phyloP scores from a whole-genome alignment of 2,113 vertebrate genomes.

The Silurus asotus region DNA sequence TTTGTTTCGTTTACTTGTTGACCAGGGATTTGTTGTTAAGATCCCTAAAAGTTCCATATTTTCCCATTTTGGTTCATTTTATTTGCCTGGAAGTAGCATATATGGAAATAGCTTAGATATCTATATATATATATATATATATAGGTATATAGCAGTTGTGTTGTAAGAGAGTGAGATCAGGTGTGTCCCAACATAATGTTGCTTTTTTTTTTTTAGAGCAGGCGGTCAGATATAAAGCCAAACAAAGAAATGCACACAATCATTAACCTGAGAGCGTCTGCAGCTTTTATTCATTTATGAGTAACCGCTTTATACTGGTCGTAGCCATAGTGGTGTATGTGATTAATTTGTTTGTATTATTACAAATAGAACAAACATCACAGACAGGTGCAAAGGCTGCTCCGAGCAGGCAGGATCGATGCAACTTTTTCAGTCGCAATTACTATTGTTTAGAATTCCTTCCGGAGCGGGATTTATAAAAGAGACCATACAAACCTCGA shows the following conservation, averaged over 20 bases:
- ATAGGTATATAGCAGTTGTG: slow-evolving; percentile 7
- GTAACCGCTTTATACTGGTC: background rate
- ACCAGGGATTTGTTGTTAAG: no score
- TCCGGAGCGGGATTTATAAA: background rate
- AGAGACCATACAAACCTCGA: no score
- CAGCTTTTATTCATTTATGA: background rate
- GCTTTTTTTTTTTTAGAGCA: background rate
- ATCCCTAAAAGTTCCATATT: no score
- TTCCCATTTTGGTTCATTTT: no score
- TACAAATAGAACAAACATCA: background rate
- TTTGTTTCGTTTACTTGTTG: no score
- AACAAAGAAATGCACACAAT: no score
- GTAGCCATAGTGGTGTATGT: background rate
- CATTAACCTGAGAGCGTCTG: background rate
- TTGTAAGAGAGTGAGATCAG: background rate
- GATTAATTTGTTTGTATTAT: background rate
- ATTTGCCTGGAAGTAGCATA: background rate
- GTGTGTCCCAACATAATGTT: background rate
- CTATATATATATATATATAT: background rate
- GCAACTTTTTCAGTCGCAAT: background rate
- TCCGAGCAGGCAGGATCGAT: background rate
- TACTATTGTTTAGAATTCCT: background rate
- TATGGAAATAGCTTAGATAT: background rate
- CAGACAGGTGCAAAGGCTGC: background rate
- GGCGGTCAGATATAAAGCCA: background rate